Conservation (phyloP, 2,888 invertebrate species). For the Stegana nigrithorax region DNA sequence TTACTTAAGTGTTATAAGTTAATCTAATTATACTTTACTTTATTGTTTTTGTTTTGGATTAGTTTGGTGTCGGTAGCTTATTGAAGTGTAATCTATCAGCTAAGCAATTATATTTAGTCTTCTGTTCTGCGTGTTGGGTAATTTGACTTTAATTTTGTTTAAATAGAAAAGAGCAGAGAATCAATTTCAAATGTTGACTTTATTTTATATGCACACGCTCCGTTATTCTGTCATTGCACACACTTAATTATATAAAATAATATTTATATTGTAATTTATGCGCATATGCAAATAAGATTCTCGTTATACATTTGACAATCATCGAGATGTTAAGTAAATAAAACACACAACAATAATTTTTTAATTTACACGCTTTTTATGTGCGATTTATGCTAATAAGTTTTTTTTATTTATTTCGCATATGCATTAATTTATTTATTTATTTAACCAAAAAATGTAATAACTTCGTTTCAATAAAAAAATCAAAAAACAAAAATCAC, state of each 20-base stretch:
- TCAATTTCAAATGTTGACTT: neutral
- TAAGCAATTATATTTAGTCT: too few species aligned
- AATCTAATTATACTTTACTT: neutral
- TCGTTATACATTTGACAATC: too few species aligned
- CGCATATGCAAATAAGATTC: too few species aligned
- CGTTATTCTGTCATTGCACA: neutral
- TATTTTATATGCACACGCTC: neutral
- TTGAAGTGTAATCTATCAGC: too few species aligned
- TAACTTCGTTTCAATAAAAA: slow-evolving; percentile 2
- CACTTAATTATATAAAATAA: neutral
- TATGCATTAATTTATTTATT: slow-evolving; percentile 3
- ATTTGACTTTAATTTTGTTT: neutral
- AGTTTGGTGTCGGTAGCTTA: too few species aligned
- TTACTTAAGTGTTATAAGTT: neutral
- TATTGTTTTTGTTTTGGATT: too few species aligned
- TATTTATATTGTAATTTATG: neutral
- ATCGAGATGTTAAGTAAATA: too few species aligned
- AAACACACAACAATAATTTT: too few species aligned
- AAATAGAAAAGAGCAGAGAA: neutral
- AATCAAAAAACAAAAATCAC: too few species aligned
- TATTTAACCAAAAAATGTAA: neutral
- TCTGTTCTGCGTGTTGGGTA: slow-evolving; percentile 7
- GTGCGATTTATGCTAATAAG: neutral
- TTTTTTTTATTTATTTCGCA: neutral
- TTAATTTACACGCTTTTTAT: too few species aligned